phyloP scores from a whole-genome alignment of 2,797 vertebrate genomes.

The Melanotaenia maccullochi region DNA sequence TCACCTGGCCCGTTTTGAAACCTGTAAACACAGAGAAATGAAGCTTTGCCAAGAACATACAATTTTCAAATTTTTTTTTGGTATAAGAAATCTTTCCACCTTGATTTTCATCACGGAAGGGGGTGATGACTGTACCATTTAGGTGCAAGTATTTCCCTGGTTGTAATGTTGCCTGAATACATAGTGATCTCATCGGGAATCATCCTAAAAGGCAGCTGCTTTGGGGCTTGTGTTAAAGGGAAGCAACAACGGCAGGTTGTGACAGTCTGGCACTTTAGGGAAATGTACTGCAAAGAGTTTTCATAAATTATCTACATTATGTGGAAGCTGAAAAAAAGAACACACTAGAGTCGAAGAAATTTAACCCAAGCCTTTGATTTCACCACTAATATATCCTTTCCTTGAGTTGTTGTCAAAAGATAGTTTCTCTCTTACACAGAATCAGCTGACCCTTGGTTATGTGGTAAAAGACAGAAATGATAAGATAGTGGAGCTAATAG shows the following conservation, averaged over 20 bases:
- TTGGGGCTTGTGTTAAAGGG: neutral
- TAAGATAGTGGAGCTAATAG: constrained; percentile 7
- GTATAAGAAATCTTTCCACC: constrained; percentile 21
- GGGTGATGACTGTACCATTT: neutral
- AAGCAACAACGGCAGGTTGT: neutral
- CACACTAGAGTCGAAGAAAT: constrained; percentile 39
- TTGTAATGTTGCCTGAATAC: too few relatives aligned
- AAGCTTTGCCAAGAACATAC: constrained; percentile 11
- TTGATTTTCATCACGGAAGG: constrained; percentile 16
- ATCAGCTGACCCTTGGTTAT: constrained; percentile 20
- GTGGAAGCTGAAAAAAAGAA: constrained; percentile 28
- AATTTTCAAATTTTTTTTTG: constrained; percentile 19
- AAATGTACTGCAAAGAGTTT: constrained; percentile 33
- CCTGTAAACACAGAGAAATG: constrained; percentile 13
- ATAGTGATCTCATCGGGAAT: too few relatives aligned
- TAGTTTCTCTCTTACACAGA: constrained; percentile 48
- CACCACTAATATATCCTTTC: neutral
- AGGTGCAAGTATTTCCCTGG: neutral
- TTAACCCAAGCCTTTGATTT: constrained; percentile 50
- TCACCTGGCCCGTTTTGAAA: constrained; percentile 43
- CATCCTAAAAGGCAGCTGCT: neutral
- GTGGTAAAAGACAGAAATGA: constrained; percentile 2
- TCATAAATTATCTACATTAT: constrained; percentile 34
- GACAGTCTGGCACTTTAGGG: constrained; percentile 34
- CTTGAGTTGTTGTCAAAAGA: constrained; percentile 55